Conservation (phyloP, 1,140 invertebrate species). For the Thaumatotibia leucotreta region DNA sequence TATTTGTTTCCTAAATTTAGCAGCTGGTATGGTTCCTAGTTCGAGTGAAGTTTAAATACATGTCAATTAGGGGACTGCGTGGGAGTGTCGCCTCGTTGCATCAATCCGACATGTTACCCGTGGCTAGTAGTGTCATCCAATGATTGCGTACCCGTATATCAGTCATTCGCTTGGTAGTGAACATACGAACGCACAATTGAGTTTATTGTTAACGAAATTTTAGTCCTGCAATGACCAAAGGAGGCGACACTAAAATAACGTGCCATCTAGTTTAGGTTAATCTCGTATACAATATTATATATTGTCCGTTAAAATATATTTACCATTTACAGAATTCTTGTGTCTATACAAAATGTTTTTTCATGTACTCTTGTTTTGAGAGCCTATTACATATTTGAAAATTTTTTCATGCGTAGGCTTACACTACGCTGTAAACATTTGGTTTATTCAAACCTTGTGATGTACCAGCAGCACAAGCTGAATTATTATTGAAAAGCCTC, state of each 20-base stretch:
- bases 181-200: conserved; percentile 69
- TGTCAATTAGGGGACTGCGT: conserved; percentile 76
- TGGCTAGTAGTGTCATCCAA: conserved; percentile 28
- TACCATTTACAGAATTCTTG: conserved; percentile 77
- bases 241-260: conserved; percentile 75
- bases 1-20: conserved; percentile 69
- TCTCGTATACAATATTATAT: conserved; percentile 76
- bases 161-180: conserved; percentile 33
- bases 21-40: conserved; percentile 77
- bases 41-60: conserved; percentile 76
- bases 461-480: conserved; percentile 40
- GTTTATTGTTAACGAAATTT: conserved; percentile 57
- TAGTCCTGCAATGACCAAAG: conserved; percentile 65
- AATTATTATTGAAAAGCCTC: conserved; percentile 47
- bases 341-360: conserved; percentile 76
- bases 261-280: conserved; percentile 78
- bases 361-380: conserved; percentile 77
- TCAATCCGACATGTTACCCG: conserved; percentile 35
- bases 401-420: conserved; percentile 58
- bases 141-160: conserved; percentile 22
- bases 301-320: conserved; percentile 78
- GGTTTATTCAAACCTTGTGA: conserved; percentile 48
- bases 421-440: conserved; percentile 47
- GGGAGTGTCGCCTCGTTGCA: conserved; percentile 66
- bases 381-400: conserved; percentile 72